A percentile compares a stretch with the other conserved stretches of the same genome.
Evolutionary conservation across 2,113 vertebrate species (phyloP).

Genomic region (Apteryx mantelli): DNA sequence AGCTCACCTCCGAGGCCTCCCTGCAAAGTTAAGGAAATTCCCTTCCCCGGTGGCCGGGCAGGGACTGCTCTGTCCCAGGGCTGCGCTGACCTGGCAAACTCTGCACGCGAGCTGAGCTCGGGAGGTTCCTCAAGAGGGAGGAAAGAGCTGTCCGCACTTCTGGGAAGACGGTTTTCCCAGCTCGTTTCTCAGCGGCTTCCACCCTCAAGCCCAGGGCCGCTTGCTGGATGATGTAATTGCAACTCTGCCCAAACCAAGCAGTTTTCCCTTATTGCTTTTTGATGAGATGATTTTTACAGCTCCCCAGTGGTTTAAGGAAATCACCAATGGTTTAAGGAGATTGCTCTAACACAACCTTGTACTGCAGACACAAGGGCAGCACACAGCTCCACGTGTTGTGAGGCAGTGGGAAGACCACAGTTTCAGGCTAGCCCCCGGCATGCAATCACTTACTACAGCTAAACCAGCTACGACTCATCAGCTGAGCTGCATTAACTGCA

Average conservation of each 20-base stretch:
- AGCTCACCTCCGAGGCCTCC: not conserved
- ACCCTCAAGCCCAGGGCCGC: not conserved
- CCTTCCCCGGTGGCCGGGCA: not conserved
- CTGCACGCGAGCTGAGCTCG: fast-evolving
- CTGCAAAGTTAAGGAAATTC: not conserved
- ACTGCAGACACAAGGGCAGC: not conserved
- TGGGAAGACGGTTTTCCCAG: not conserved
- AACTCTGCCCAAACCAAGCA: not conserved
- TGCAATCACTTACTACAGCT: not conserved
- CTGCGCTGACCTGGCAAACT: not conserved
- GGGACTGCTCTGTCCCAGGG: too few species aligned
- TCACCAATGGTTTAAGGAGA: not conserved
- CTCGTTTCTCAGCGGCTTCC: fast-evolving
- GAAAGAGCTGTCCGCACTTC: fast-evolving
- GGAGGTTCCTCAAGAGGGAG: not conserved
- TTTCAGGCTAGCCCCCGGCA: not conserved
- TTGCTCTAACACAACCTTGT: not conserved
- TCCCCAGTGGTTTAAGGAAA: not conserved
- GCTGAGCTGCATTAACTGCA: not conserved
- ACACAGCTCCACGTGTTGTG: not conserved
- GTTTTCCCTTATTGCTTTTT: not conserved
- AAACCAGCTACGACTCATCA: not conserved
- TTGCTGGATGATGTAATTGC: fast-evolving
- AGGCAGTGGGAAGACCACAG: fast-evolving
- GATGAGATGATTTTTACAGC: not conserved